phyloP scores from a whole-genome alignment of 2,888 invertebrate species.

The Synergus itoensis region DNA sequence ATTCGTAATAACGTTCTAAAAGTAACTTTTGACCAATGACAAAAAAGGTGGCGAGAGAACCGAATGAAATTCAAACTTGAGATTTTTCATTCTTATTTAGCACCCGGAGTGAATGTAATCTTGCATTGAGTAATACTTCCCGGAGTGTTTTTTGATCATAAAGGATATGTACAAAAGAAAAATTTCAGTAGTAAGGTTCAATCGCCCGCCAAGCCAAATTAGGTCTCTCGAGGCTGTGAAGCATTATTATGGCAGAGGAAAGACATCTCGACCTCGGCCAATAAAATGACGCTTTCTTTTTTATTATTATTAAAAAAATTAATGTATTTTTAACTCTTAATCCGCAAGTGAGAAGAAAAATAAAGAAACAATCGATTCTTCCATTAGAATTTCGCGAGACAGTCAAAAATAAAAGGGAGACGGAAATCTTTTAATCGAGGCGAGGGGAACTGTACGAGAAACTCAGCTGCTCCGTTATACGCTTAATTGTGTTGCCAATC shows the following conservation, averaged over 20 bases:
- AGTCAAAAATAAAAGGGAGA: conserved; percentile 49
- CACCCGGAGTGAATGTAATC: not conserved
- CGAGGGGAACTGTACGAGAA: conserved; percentile 51
- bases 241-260: conserved; percentile 40
- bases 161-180: conserved; percentile 10
- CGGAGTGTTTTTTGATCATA: conserved; percentile 1
- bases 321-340: conserved; percentile 28
- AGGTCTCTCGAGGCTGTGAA: conserved; percentile 41
- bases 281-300: conserved; percentile 36
- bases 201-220: conserved; percentile 38
- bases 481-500: conserved; percentile 76
- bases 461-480: conserved; percentile 72
- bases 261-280: conserved; percentile 34
- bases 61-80: conserved; percentile 4
- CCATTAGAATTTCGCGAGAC: conserved; percentile 51
- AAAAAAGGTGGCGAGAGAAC: conserved; percentile 39
- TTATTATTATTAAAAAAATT: conserved; percentile 39
- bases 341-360: conserved; percentile 40
- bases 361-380: conserved; percentile 55
- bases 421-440: conserved; percentile 49
- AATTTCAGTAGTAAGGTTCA: conserved; percentile 20
- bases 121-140: conserved; percentile 19
- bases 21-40: conserved; percentile 40
- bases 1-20: conserved; percentile 39
- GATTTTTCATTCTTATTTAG: not conserved